phyloP scores from a whole-genome alignment of 2,113 vertebrate genomes.

The Crotalus viridis region DNA sequence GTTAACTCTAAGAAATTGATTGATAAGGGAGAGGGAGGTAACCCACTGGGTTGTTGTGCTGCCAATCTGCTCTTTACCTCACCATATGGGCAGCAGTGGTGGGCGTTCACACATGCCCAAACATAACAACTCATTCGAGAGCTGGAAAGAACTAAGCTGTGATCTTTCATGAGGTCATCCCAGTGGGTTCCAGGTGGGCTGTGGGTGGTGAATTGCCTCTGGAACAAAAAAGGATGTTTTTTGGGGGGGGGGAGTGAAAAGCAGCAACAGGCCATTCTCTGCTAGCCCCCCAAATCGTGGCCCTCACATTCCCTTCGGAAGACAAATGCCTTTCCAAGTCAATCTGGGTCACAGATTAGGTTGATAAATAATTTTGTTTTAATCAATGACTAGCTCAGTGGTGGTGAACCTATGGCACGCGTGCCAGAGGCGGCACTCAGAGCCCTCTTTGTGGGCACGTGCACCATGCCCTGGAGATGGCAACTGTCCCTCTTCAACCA shows the following conservation, averaged over 20 bases:
- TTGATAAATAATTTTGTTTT: background rate
- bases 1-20: background rate
- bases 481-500: too few species aligned
- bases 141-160: background rate
- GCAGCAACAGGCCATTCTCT: background rate
- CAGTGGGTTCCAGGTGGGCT: conserved; percentile 5
- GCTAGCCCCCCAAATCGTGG: background rate
- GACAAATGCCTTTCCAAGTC: background rate
- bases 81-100: conserved; percentile 12
- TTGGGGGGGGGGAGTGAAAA: background rate
- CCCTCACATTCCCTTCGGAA: background rate
- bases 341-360: background rate
- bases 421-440: too few species aligned
- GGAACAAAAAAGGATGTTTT: background rate
- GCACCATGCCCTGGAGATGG: too few species aligned
- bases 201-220: background rate
- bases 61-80: conserved; percentile 2
- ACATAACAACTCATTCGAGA: background rate
- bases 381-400: background rate
- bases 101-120: conserved; percentile 24
- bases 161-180: conserved; percentile 1
- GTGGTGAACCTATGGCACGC: too few species aligned
- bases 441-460: too few species aligned
- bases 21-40: background rate
- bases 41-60: background rate